Percentiles rank a stretch among this genome's conserved stretches.
phyloP scores from a whole-genome alignment of 2,113 vertebrate species.

The Otis tarda region DNA sequence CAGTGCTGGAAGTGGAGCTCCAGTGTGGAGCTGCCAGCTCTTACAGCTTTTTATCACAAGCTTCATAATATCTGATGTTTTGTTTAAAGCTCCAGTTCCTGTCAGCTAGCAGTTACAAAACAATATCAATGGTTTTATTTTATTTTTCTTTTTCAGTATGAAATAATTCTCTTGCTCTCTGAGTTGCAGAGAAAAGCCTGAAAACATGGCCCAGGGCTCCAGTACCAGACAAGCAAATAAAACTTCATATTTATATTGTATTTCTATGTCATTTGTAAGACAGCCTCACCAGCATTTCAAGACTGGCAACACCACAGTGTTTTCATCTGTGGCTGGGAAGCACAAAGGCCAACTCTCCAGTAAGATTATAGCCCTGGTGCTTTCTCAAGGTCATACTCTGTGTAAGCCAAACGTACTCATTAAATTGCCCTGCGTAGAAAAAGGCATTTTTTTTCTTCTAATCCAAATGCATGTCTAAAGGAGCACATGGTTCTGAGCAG shows the following conservation, averaged over 20 bases:
- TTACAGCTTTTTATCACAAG: slow-evolving; percentile 5
- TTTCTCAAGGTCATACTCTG: neutral
- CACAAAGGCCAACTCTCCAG: neutral
- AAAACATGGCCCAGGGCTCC: neutral
- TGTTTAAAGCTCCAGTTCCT: neutral
- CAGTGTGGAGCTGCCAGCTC: neutral
- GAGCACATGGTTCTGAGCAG: neutral
- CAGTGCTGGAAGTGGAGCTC: neutral
- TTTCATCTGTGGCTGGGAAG: neutral
- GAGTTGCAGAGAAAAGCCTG: neutral
- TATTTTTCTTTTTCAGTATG: neutral
- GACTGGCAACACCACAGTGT: neutral
- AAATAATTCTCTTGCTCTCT: neutral
- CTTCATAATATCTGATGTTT: neutral
- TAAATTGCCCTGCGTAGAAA: neutral
- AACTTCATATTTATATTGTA: neutral
- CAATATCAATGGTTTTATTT: neutral
- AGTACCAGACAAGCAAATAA: slow-evolving; percentile 25
- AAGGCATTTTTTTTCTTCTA: neutral
- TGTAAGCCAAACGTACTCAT: neutral
- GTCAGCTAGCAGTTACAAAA: slow-evolving; percentile 29
- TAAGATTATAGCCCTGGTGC: neutral
- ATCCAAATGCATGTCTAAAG: neutral
- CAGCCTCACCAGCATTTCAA: neutral
- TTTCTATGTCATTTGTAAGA: slow-evolving; percentile 27